Conservation (phyloP, 2,888 invertebrate species). For the Melanophora roralis region DNA sequence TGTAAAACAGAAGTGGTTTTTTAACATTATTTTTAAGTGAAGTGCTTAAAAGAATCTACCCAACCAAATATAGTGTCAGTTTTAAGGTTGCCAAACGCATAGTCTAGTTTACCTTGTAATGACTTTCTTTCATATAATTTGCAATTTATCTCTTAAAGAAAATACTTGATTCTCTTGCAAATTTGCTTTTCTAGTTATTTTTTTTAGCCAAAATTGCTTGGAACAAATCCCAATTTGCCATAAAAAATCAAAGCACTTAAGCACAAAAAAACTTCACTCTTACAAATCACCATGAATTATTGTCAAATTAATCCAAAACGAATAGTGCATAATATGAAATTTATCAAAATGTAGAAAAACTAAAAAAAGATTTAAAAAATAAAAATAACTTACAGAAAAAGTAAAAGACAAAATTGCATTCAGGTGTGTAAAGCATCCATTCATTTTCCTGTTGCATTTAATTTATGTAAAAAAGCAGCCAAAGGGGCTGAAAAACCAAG, state of each 20-base stretch:
- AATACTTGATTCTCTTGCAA: too few relatives aligned
- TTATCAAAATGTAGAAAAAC: constrained; percentile 32
- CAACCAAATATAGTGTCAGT: too few relatives aligned
- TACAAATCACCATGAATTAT: constrained; percentile 53
- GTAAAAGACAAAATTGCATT: constrained; percentile 45
- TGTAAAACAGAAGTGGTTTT: too few relatives aligned
- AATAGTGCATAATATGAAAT: constrained; percentile 56
- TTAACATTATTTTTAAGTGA: too few relatives aligned
- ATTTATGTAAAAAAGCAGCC: constrained; percentile 51
- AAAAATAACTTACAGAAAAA: constrained; percentile 6
- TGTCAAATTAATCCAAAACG: constrained; percentile 56
- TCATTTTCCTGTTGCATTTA: constrained; percentile 50
- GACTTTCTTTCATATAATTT: too few relatives aligned
- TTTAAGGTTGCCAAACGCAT: too few relatives aligned
- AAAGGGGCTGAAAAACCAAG: background rate
- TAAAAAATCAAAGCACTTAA: background rate
- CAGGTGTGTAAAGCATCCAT: constrained; percentile 57
- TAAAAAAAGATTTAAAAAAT: constrained; percentile 7
- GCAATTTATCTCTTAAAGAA: too few relatives aligned
- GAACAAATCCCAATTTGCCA: too few relatives aligned
- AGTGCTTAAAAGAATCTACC: too few relatives aligned
- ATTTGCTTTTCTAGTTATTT: too few relatives aligned
- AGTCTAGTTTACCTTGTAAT: too few relatives aligned
- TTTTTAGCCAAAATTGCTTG: too few relatives aligned
- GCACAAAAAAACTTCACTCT: constrained; percentile 14